These are phyloP conservation scores for Apostichopus parvimensis DNA, from an alignment of 35 echinoderm and acorn worm species.

Conservation along the genomic window DNA sequence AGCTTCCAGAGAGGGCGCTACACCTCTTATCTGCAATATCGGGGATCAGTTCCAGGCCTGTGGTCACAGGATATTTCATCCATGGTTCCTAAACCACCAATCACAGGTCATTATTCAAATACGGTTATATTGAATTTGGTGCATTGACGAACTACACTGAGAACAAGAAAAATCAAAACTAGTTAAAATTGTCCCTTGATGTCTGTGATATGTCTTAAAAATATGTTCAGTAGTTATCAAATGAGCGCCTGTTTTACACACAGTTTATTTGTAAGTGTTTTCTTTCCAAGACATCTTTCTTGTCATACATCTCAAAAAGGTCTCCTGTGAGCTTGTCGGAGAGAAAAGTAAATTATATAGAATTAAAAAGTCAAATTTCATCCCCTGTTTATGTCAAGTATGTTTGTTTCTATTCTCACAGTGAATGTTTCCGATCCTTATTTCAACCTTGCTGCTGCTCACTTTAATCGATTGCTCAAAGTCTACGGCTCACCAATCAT, in stretches of 20 bases:
- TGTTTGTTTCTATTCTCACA: constrained; percentile 49
- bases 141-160: not conserved
- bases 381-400: too few relatives aligned
- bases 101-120: constrained; percentile 63
- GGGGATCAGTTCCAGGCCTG: constrained; percentile 84
- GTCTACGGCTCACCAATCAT: constrained; percentile 88
- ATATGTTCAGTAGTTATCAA: too few relatives aligned
- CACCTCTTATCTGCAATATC: constrained; percentile 77
- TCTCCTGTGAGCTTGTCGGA: too few relatives aligned
- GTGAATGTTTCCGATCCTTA: constrained; percentile 91
- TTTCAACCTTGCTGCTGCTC: constrained; percentile 59
- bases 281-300: too few relatives aligned
- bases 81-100: constrained; percentile 98
- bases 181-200: not conserved
- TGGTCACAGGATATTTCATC: constrained; percentile 98
- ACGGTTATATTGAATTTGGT: too few relatives aligned
- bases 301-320: too few relatives aligned
- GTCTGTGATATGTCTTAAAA: not conserved
- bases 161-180: not conserved
- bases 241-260: too few relatives aligned
- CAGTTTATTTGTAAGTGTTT: too few relatives aligned
- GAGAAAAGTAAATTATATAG: too few relatives aligned
- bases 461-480: constrained; percentile 78
- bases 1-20: constrained; percentile 82
- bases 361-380: too few relatives aligned